Conservation (phyloP, 2,113 vertebrate genomes). For the Eubucco bourcierii region DNA sequence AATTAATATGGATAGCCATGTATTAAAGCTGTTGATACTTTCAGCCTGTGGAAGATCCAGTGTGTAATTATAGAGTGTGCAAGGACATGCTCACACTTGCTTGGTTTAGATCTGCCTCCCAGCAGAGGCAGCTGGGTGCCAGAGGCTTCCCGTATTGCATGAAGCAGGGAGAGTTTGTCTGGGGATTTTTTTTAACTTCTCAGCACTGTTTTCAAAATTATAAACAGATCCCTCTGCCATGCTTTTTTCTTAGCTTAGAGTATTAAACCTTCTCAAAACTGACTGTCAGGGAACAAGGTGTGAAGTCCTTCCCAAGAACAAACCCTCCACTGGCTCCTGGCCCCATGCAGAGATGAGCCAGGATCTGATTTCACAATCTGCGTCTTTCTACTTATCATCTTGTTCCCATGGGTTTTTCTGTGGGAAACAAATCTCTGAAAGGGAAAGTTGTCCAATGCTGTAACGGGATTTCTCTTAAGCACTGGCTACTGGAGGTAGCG, state of each 20-base stretch:
- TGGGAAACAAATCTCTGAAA: slow-evolving; percentile 18
- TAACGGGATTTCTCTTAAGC: neutral
- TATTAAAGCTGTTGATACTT: neutral
- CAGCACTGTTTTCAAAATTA: neutral
- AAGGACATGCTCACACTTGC: neutral
- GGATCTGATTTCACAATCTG: neutral
- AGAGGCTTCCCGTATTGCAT: neutral
- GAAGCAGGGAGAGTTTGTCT: neutral
- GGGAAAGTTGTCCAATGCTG: neutral
- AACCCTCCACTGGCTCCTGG: neutral
- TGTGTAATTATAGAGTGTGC: neutral
- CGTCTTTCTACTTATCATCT: neutral
- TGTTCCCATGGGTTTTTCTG: slow-evolving; percentile 14
- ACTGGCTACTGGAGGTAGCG: fast-evolving
- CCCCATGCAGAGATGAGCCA: fast-evolving
- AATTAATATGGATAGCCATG: neutral
- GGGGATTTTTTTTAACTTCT: neutral
- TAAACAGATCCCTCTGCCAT: neutral
- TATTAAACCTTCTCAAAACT: neutral
- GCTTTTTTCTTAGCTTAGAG: neutral
- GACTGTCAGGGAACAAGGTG: neutral
- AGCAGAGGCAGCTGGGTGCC: neutral
- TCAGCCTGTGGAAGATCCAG: neutral
- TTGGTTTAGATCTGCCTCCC: neutral
- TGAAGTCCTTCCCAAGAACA: neutral